phyloP scores from a whole-genome alignment of 2,113 vertebrate genomes.

The Rafetus swinhoei region DNA sequence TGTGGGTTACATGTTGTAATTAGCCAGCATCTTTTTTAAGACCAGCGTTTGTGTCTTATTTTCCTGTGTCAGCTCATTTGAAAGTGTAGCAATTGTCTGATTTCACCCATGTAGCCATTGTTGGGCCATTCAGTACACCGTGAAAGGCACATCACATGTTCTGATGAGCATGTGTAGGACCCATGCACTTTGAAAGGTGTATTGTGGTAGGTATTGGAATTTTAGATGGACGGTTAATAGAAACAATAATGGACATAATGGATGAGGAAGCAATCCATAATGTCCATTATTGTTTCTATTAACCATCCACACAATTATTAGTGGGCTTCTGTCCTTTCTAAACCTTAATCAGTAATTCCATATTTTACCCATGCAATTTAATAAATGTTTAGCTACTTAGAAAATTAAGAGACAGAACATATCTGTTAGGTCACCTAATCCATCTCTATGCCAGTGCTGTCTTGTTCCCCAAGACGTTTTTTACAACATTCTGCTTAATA shows the following conservation, averaged over 20 bases:
- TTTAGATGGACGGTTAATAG: not conserved
- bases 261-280: not conserved
- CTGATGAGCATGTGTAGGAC: not conserved
- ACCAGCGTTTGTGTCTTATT: not conserved
- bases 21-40: not conserved
- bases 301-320: not conserved
- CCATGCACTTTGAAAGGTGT: not conserved
- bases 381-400: not conserved
- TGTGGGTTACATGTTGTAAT: not conserved
- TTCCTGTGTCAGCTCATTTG: not conserved
- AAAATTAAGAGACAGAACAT: not conserved
- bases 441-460: not conserved
- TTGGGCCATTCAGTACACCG: not conserved
- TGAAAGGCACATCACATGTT: not conserved
- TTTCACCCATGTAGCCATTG: not conserved
- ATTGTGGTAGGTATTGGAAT: not conserved
- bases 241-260: not conserved
- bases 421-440: not conserved
- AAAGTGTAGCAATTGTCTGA: not conserved
- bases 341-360: not conserved
- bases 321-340: not conserved
- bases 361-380: not conserved
- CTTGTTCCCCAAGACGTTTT: not conserved
- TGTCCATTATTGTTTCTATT: not conserved
- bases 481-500: not conserved